Evolutionary conservation across 2,113 vertebrate genomes (phyloP).

Genomic region (Hylia prasina): DNA sequence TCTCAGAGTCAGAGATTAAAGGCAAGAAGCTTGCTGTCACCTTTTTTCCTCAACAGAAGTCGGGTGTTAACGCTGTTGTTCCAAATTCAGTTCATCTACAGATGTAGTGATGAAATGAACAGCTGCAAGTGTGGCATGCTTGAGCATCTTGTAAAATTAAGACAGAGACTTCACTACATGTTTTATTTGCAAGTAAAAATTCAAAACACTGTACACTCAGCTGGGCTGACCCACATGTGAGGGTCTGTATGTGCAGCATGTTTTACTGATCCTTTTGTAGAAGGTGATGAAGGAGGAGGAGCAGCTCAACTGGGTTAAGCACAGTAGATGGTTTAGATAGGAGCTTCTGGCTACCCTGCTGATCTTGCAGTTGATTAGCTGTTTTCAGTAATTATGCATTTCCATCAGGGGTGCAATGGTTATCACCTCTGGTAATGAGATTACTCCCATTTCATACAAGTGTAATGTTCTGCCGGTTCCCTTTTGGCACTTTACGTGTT

Average conservation of each 20-base stretch:
- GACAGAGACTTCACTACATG: neutral
- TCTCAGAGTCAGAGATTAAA: neutral
- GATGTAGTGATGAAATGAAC: neutral
- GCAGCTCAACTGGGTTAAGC: slow-evolving; percentile 57
- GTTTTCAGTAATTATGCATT: slow-evolving; percentile 72
- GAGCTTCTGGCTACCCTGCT: slow-evolving; percentile 58
- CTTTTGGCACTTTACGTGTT: slow-evolving; percentile 56
- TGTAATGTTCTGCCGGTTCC: slow-evolving; percentile 49
- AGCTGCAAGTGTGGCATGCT: neutral
- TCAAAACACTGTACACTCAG: neutral
- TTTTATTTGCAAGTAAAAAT: neutral
- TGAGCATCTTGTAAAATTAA: neutral
- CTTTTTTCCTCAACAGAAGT: neutral
- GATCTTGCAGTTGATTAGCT: slow-evolving; percentile 65
- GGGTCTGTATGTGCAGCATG: neutral
- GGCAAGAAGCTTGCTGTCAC: neutral
- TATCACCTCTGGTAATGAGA: slow-evolving; percentile 74
- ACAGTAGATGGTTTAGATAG: slow-evolving; percentile 33
- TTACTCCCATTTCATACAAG: slow-evolving; percentile 59
- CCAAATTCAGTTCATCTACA: neutral
- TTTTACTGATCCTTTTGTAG: neutral
- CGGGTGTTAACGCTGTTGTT: neutral
- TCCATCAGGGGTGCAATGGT: slow-evolving; percentile 70
- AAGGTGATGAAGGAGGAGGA: slow-evolving; percentile 13
- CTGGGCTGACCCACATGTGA: neutral